These are phyloP conservation scores for Rhinolophus sinicus DNA, from an alignment of 2,113 vertebrate species.

Conservation along the genomic window DNA sequence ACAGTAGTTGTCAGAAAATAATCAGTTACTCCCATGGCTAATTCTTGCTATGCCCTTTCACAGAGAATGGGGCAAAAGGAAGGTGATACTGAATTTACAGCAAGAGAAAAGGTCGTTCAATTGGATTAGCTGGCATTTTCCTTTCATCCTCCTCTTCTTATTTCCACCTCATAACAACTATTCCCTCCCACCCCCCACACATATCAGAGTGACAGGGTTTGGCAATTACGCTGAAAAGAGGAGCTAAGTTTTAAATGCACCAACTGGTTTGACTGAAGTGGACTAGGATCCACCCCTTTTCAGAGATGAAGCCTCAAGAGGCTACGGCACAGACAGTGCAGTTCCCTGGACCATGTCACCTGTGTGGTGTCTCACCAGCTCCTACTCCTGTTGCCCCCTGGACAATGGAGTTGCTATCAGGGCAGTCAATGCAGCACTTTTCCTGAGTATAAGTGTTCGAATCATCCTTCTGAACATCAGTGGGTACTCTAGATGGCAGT, in stretches of 20 bases:
- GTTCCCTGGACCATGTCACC: not conserved
- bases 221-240: not conserved
- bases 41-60: not conserved
- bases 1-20: not conserved
- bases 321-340: not conserved
- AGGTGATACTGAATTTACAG: slow-evolving; percentile 17
- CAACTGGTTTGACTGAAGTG: not conserved
- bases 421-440: not conserved
- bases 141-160: not conserved
- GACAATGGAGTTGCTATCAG: fast-evolving
- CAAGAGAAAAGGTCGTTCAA: not conserved
- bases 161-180: not conserved
- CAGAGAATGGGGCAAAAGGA: not conserved
- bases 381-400: not conserved
- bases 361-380: not conserved
- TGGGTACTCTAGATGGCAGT: not conserved
- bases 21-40: not conserved
- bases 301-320: not conserved
- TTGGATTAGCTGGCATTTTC: not conserved
- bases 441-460: not conserved
- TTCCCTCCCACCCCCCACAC: not conserved
- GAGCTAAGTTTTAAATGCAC: slow-evolving; percentile 19
- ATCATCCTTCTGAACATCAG: not conserved
- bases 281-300: not conserved
- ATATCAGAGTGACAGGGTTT: not conserved